These are phyloP conservation scores for Amblyjoppa proteus DNA, from an alignment of 2,888 invertebrate genomes.

Conservation along the genomic window DNA sequence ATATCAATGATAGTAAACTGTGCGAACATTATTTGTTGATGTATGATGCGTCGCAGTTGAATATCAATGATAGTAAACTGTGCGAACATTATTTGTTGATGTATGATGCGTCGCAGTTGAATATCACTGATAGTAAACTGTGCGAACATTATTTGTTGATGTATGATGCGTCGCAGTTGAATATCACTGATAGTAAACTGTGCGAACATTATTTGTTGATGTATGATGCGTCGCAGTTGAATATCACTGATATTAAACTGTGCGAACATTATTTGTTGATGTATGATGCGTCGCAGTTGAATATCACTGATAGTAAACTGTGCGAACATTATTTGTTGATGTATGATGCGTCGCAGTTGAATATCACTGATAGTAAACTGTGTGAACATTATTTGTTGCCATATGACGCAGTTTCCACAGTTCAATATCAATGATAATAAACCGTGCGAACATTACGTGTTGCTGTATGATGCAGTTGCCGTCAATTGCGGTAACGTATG, in stretches of 20 bases:
- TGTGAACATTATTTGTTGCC: not conserved
- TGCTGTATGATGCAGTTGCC: slow-evolving; percentile 32
- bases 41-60: slow-evolving; percentile 12
- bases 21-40: not conserved
- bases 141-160: not conserved
- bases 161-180: slow-evolving; percentile 8
- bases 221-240: slow-evolving; percentile 11
- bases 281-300: slow-evolving; percentile 12
- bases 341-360: too few species aligned
- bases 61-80: too few species aligned
- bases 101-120: too few species aligned
- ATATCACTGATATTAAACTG: not conserved
- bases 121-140: not conserved
- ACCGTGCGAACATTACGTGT: not conserved
- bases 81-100: too few species aligned
- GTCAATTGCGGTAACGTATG: slow-evolving; percentile 33
- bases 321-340: too few species aligned
- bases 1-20: not conserved
- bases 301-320: too few species aligned
- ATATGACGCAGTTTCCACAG: slow-evolving; percentile 21
- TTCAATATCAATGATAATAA: too few species aligned
- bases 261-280: not conserved
- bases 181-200: not conserved
- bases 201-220: not conserved
- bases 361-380: not conserved